These are phyloP conservation scores for Pharmacophagus antenor DNA, from an alignment of 2,888 invertebrate species.

Conservation along the genomic window DNA sequence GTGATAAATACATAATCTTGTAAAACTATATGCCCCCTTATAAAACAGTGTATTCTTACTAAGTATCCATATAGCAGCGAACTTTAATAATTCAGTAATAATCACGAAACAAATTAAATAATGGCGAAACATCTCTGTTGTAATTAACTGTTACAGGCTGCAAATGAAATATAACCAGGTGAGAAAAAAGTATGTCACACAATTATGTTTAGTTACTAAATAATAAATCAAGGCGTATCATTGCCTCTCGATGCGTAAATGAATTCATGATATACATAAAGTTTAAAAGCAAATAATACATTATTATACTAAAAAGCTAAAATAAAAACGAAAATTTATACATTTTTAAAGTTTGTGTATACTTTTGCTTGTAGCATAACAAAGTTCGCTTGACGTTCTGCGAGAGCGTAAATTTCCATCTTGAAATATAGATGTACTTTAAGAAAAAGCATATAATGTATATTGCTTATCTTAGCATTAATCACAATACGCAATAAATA, in stretches of 20 bases:
- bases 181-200: too few species aligned
- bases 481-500: slow-evolving; percentile 43
- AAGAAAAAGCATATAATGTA: slow-evolving; percentile 35
- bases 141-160: background rate
- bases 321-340: slow-evolving; percentile 10
- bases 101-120: background rate
- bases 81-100: background rate
- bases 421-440: slow-evolving; percentile 31
- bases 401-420: slow-evolving; percentile 19
- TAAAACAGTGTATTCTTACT: too few species aligned
- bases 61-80: too few species aligned
- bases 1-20: too few species aligned
- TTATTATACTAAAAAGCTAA: background rate
- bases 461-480: slow-evolving; percentile 36
- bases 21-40: too few species aligned
- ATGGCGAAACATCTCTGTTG: background rate
- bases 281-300: background rate
- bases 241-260: too few species aligned
- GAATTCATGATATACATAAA: too few species aligned
- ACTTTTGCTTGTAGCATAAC: slow-evolving; percentile 28
- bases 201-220: too few species aligned
- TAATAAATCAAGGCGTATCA: too few species aligned
- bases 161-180: background rate
- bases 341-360: slow-evolving; percentile 25
- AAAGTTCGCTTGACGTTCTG: slow-evolving; percentile 25